Base-by-base conservation (phyloP, 2,888 invertebrate species). In the Lampropteryx suffumata region DNA sequence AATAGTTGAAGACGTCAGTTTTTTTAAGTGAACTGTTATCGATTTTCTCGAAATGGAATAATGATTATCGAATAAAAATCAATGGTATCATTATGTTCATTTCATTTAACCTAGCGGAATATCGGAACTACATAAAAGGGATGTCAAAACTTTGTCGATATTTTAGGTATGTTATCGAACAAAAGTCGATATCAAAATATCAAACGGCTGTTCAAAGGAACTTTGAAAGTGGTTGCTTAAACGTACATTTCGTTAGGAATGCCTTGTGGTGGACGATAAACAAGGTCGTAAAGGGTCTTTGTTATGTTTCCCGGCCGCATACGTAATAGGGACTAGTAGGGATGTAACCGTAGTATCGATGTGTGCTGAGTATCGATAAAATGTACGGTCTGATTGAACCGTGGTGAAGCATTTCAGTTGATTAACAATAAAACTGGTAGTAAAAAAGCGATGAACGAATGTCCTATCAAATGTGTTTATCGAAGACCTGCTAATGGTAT, bases 11-110 rank as follows among this genome's bases (percentile, higher is more conserved):
- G 43, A 54, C 58, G 62, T 62, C 61, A 67, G 68, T 65, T 71
- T 74, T 79, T 76, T 74, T 76, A 77, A 76, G 76, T 76, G 71
- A 74, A 75, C 78, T 76, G 80, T 84, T 84, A 79, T 79, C 75
- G 81, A 82, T 79, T 82, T 72, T 82, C 74, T 77, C 71, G 70
- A 61, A 68, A 71, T 69, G 80, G 81, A 72, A 56, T 76, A 81
- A 35, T 81, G 73, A 82, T 77, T 81, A 82, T 83, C 76, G 75
- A 82, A 80, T 83, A 77, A 82, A 75, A 82, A 75, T 79, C 70
- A 79, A 75, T 74, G 76, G 76, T 75, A 77, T 71, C 71, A 72
- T 69, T 62, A 17, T 29, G 48, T 45, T 52, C 53, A 59, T 67
- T 71, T 65, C 37, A 60, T 67, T 69, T 55, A n/a, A 11, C 10